Percentiles rank a stretch among this genome's conserved stretches.
These are phyloP conservation scores for Montipora foliosa DNA, from an alignment of 64 coral and sea anemone genomes.

Conservation along the genomic window DNA sequence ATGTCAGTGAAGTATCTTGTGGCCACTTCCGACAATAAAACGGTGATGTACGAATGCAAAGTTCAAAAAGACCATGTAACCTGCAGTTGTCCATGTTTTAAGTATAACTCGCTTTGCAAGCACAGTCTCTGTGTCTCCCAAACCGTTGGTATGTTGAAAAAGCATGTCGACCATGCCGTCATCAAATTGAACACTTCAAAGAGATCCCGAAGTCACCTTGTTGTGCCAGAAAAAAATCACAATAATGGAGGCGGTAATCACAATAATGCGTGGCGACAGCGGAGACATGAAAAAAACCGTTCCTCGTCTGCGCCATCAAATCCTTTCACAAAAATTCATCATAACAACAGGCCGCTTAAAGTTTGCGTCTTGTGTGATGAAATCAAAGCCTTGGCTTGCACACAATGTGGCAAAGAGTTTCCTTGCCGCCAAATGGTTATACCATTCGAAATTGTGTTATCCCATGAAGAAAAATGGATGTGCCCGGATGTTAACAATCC, in stretches of 20 bases:
- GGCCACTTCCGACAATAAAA: background rate
- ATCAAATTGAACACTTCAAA: background rate
- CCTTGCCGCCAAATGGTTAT: slow-evolving; percentile 10
- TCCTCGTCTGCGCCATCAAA: background rate
- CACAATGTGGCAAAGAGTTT: slow-evolving; percentile 26
- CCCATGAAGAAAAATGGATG: background rate
- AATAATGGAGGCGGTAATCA: background rate
- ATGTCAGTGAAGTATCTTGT: background rate
- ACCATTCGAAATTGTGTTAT: slow-evolving; percentile 51
- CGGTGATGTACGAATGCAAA: background rate
- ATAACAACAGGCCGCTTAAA: background rate
- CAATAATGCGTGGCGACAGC: slow-evolving; percentile 1
- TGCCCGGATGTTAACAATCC: background rate
- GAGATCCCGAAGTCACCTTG: background rate
- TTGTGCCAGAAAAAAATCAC: slow-evolving; percentile 9
- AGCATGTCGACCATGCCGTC: background rate
- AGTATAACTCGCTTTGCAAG: background rate
- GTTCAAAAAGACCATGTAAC: background rate
- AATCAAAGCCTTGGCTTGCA: slow-evolving; percentile 26
- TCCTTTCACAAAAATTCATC: background rate
- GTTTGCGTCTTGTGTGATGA: slow-evolving; percentile 37
- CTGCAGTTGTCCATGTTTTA: background rate
- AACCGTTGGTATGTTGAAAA: background rate
- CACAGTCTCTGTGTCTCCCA: slow-evolving; percentile 34
- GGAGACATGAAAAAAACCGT: background rate